Conservation (phyloP, 2,888 invertebrate genomes). For the Cantharis rufa region DNA sequence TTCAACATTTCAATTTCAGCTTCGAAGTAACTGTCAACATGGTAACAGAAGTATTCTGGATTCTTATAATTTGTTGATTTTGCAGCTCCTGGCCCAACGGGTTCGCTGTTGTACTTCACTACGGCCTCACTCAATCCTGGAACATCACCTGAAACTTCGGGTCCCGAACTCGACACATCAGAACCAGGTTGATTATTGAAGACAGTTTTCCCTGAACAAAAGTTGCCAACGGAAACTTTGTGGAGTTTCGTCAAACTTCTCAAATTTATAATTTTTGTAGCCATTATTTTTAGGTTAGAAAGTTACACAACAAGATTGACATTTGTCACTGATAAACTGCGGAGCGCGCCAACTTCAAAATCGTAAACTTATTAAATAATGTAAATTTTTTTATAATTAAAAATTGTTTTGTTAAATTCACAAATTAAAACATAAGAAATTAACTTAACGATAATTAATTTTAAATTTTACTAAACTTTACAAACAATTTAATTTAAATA, state of each 20-base stretch:
- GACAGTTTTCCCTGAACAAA: neutral
- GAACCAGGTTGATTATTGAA: neutral
- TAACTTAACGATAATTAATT: too few species aligned
- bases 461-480: neutral
- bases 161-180: neutral
- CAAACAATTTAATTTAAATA: neutral
- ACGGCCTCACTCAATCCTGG: slow-evolving; percentile 68
- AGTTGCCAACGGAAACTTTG: neutral
- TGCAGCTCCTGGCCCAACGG: slow-evolving; percentile 74
- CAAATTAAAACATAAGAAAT: too few species aligned
- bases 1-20: slow-evolving; percentile 85
- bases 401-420: too few species aligned
- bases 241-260: neutral
- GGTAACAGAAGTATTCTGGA: slow-evolving; percentile 85
- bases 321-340: neutral
- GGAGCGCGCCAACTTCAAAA: neutral
- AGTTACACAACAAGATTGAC: slow-evolving; percentile 4
- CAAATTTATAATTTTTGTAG: neutral
- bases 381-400: too few species aligned
- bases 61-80: slow-evolving; percentile 77
- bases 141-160: slow-evolving; percentile 53
- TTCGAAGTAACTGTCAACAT: slow-evolving; percentile 76
- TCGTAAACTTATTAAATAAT: too few species aligned
- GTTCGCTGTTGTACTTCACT: slow-evolving; percentile 59
- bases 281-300: neutral